phyloP scores from a whole-genome alignment of 2,113 vertebrate species.

The Bubo bubo region DNA sequence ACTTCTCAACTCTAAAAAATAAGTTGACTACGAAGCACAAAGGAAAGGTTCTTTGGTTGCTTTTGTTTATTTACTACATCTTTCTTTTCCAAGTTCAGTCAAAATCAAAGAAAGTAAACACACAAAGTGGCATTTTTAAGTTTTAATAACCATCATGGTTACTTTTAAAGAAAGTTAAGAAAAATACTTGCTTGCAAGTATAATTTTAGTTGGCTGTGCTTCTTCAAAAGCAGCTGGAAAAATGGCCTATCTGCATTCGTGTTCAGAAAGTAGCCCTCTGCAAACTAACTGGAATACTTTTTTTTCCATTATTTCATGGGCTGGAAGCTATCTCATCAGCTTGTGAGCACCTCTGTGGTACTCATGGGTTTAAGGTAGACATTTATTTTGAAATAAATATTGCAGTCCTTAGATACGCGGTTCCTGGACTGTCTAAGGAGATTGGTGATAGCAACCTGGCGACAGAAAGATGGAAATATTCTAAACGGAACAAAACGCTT shows the following conservation, averaged over 20 bases:
- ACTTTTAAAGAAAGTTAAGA: background rate
- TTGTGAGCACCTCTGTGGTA: background rate
- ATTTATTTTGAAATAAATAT: slow-evolving; percentile 7
- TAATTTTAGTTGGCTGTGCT: background rate
- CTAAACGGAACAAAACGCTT: slow-evolving; percentile 21
- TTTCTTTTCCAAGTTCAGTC: background rate
- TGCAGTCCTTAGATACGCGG: background rate
- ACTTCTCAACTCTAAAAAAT: background rate
- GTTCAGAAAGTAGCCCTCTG: background rate
- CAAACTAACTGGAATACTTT: background rate
- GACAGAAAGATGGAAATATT: background rate
- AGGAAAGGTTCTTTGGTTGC: background rate
- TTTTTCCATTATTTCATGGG: background rate
- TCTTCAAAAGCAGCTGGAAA: background rate
- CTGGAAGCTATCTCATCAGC: background rate
- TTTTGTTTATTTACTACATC: background rate
- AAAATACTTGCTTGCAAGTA: background rate
- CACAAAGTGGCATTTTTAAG: background rate
- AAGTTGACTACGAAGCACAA: background rate
- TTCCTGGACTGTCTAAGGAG: background rate
- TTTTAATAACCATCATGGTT: background rate
- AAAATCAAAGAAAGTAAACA: background rate
- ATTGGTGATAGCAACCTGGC: background rate
- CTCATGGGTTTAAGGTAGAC: background rate
- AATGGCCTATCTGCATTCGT: background rate